Percentiles rank a stretch among this genome's conserved stretches.
phyloP scores from a whole-genome alignment of 2,113 vertebrate genomes.

The Thamnophis sirtalis region DNA sequence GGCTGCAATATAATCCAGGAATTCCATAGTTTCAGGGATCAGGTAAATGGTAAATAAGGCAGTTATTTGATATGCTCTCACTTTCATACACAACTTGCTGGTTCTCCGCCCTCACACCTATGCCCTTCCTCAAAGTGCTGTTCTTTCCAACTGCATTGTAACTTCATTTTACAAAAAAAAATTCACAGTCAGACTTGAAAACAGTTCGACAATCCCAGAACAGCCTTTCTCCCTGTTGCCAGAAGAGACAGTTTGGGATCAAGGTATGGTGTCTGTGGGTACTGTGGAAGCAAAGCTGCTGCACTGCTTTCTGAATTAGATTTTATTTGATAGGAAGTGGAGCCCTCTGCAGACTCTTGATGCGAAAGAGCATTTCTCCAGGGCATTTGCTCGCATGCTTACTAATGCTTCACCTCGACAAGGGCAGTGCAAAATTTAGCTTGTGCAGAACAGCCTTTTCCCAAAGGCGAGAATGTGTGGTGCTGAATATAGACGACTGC shows the following conservation, averaged over 20 bases:
- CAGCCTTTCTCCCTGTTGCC: background rate
- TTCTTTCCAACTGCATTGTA: background rate
- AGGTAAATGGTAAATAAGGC: background rate
- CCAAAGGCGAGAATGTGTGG: background rate
- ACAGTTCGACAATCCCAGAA: background rate
- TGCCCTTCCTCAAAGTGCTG: background rate
- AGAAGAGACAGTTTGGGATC: background rate
- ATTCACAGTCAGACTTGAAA: background rate
- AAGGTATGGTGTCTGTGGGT: background rate
- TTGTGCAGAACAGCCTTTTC: slow-evolving; percentile 1
- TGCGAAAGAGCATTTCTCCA: background rate
- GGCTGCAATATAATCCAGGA: background rate
- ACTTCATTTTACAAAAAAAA: background rate
- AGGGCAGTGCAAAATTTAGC: background rate
- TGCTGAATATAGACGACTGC: background rate
- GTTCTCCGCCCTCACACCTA: no score
- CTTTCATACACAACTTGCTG: no score
- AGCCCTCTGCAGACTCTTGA: slow-evolving; percentile 26
- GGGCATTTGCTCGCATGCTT: background rate
- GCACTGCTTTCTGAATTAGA: background rate
- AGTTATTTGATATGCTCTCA: background rate
- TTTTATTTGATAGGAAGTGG: slow-evolving; percentile 29
- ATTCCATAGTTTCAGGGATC: background rate
- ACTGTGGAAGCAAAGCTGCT: background rate
- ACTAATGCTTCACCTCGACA: slow-evolving; percentile 21